Conservation (phyloP, 2,797 vertebrate genomes). For the Gymnodraco acuticeps region DNA sequence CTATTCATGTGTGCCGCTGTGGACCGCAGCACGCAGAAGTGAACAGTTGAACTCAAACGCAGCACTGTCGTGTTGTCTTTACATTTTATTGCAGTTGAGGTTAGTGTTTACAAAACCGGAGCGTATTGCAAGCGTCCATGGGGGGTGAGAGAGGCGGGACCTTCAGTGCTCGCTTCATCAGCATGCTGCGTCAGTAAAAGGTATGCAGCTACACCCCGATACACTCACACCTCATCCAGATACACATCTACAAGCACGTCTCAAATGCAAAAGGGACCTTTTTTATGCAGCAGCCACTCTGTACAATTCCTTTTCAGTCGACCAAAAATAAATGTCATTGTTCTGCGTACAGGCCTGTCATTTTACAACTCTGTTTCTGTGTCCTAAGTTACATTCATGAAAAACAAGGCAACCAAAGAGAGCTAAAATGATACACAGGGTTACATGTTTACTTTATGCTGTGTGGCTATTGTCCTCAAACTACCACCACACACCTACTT, state of each 20-base stretch:
- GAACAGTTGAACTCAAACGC: constrained; percentile 36
- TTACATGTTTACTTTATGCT: constrained; percentile 41
- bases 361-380: constrained; percentile 50
- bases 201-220: constrained; percentile 38
- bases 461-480: constrained; percentile 25
- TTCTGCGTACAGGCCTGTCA: constrained; percentile 44
- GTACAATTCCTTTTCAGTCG: constrained; percentile 23
- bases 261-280: constrained; percentile 25
- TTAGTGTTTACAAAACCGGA: constrained; percentile 80
- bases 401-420: constrained; percentile 68
- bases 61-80: constrained; percentile 37
- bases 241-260: constrained; percentile 27
- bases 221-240: constrained; percentile 66
- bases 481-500: constrained; percentile 5
- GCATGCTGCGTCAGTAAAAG: constrained; percentile 33
- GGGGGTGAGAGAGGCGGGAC: constrained; percentile 47
- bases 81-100: constrained; percentile 80
- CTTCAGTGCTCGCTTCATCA: constrained; percentile 36
- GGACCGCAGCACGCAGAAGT: neutral
- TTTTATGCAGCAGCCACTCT: constrained; percentile 44
- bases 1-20: neutral
- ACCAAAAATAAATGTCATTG: constrained; percentile 49
- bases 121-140: constrained; percentile 70
- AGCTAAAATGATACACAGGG: constrained; percentile 41
- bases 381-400: constrained; percentile 74